A percentile compares a stretch with the other conserved stretches of the same genome.
These are phyloP conservation scores for Athetis lepigone DNA, from an alignment of 2,888 invertebrate genomes.

Conservation along the genomic window DNA sequence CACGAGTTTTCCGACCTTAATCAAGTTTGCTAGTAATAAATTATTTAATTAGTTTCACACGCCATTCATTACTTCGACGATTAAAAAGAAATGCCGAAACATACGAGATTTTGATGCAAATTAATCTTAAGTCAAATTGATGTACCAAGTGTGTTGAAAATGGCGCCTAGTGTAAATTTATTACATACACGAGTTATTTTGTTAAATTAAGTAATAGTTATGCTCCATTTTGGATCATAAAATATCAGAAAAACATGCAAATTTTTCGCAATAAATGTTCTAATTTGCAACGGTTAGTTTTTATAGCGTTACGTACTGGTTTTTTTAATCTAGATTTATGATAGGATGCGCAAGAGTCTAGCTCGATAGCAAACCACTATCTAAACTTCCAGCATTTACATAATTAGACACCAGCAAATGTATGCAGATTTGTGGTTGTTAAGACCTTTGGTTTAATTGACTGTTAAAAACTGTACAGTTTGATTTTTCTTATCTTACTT, in stretches of 20 bases:
- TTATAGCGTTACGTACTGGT: slow-evolving; percentile 14
- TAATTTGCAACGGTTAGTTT: slow-evolving; percentile 21
- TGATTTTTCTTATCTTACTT: too few species aligned
- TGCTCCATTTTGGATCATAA: slow-evolving; percentile 16
- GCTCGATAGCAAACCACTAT: background rate
- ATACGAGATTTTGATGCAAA: slow-evolving; percentile 26
- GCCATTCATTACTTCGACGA: slow-evolving; percentile 9
- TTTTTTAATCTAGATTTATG: slow-evolving; percentile 19
- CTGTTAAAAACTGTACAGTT: background rate
- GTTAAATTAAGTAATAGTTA: slow-evolving; percentile 28
- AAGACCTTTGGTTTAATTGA: background rate
- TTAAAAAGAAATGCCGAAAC: slow-evolving; percentile 20
- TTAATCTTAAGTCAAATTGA: slow-evolving; percentile 7
- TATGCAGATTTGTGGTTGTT: background rate
- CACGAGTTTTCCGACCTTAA: slow-evolving; percentile 5
- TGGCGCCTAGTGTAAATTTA: slow-evolving; percentile 3
- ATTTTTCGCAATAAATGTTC: slow-evolving; percentile 21
- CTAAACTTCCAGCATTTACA: background rate
- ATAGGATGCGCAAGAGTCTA: background rate
- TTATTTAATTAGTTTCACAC: slow-evolving; percentile 23
- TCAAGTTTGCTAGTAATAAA: slow-evolving; percentile 15
- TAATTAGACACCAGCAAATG: background rate
- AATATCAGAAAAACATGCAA: slow-evolving; percentile 24
- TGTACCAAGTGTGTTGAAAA: background rate
- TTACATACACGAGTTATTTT: slow-evolving; percentile 10